Evolutionary conservation across 1,140 invertebrate genomes (phyloP).

Genomic region (Melipona quadrifasciata): DNA sequence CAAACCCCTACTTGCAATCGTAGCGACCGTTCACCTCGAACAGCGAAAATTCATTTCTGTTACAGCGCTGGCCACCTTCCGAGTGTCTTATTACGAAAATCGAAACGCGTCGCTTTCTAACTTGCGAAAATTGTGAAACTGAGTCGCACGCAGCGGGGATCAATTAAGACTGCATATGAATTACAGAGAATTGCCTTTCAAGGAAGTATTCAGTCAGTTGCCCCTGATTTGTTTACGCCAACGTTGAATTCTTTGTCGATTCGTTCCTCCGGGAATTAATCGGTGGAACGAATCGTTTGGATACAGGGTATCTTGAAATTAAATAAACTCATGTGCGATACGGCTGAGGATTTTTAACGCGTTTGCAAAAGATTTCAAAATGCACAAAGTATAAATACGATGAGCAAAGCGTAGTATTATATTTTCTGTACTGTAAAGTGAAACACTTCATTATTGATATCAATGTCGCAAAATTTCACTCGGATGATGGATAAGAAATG

Average conservation of each 20-base stretch:
- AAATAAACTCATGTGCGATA: neutral
- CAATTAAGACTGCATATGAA: neutral
- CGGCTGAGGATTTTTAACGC: too few relatives aligned
- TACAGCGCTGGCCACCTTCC: neutral
- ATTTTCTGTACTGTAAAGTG: too few relatives aligned
- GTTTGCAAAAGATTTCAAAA: too few relatives aligned
- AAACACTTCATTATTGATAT: too few relatives aligned
- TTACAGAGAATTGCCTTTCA: neutral
- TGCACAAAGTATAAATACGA: too few relatives aligned
- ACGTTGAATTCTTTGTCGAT: neutral
- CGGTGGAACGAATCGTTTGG: neutral
- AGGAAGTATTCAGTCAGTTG: neutral
- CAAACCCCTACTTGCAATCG: neutral
- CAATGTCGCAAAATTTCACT: too few relatives aligned
- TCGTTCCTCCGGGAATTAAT: neutral
- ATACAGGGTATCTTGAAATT: neutral
- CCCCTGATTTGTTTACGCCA: too few relatives aligned
- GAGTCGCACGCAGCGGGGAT: too few relatives aligned
- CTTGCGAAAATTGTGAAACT: neutral
- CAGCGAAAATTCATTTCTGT: neutral
- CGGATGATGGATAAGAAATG: too few relatives aligned
- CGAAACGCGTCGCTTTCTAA: conserved; percentile 1
- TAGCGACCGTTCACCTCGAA: neutral
- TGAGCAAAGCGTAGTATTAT: too few relatives aligned
- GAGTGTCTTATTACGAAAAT: neutral